Percentiles rank a stretch among this genome's conserved stretches.
Evolutionary conservation across 1,140 invertebrate species (phyloP).

Genomic region (Neodiprion fabricii): DNA sequence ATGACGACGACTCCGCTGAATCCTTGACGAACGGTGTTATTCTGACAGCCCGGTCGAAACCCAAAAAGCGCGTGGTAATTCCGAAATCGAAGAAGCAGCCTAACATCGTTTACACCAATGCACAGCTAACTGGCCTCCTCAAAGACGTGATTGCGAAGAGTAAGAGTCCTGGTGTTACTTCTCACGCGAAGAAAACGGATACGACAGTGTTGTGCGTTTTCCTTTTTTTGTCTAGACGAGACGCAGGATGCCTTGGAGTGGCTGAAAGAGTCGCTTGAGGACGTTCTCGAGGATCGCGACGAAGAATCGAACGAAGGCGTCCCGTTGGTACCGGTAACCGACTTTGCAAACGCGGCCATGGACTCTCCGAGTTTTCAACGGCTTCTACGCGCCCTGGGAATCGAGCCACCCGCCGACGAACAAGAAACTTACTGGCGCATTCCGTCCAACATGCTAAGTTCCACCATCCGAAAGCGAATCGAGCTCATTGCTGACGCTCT

Average conservation of each 20-base stretch:
- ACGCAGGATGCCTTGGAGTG: slow-evolving; percentile 65
- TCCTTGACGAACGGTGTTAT: slow-evolving; percentile 4
- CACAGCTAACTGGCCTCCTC: slow-evolving; percentile 53
- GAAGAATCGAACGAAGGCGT: slow-evolving; percentile 65
- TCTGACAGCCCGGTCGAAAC: neutral
- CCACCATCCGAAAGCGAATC: slow-evolving; percentile 57
- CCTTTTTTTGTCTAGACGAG: slow-evolving; percentile 35
- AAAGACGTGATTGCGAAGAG: slow-evolving; percentile 53
- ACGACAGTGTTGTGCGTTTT: neutral
- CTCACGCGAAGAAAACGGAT: slow-evolving; percentile 23
- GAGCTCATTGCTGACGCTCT: slow-evolving; percentile 56
- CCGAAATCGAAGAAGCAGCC: neutral
- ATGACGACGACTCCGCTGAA: slow-evolving; percentile 19
- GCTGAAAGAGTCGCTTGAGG: slow-evolving; percentile 67
- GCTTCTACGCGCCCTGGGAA: slow-evolving; percentile 65
- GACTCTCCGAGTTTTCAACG: slow-evolving; percentile 66
- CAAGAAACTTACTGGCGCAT: slow-evolving; percentile 71
- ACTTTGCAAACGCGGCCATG: slow-evolving; percentile 65
- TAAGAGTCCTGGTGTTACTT: slow-evolving; percentile 31
- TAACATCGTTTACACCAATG: slow-evolving; percentile 51
- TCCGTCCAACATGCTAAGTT: slow-evolving; percentile 59
- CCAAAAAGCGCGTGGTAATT: neutral
- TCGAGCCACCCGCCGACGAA: slow-evolving; percentile 66
- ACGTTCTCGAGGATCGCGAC: slow-evolving; percentile 67
- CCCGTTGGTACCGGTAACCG: slow-evolving; percentile 71